Base-by-base conservation (phyloP, 2,888 invertebrate genomes). In the Barypeithes pellucidus region DNA sequence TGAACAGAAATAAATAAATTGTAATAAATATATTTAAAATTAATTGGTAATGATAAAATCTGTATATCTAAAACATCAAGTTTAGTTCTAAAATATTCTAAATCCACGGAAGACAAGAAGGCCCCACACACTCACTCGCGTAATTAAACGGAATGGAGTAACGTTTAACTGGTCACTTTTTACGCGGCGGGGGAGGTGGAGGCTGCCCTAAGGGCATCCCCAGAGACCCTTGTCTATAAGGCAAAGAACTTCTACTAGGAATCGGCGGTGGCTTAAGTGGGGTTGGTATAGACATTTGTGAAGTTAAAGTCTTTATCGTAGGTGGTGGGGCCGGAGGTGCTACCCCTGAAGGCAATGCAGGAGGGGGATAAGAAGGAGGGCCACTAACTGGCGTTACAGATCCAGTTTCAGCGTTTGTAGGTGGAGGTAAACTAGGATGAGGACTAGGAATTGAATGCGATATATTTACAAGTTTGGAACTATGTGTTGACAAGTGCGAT, bases 231-330 rank as follows among this genome's bases (percentile, higher is more conserved):
- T 76, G 76, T 45, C 76, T 72, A 45, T 39, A 73, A 20, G 75
- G 70, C 61, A 73, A 24, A 16, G 73, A 70, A 45, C 65, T 76
- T 41, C 90, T 88, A 77, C 86, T 86, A 76, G 90, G 90, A 20
- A 90, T 86, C 74, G 90, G 90, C 14, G 90, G 89, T 66, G 90
- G 87, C 60, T 82, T 61, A 39, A 76, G 45, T 3, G 83, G 80
- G 11, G 82, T 71, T 75, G 89, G 88, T 3, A 80, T 77, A 2
- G 81, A 80, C 29, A 82, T 78, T 39, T 82, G 80, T 45, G 78
- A 77, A 75, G 89, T 89, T 4, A 80, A 77, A 5, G 80, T 80
- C 9, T 82, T 76, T 60, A 77, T 77, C 12, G 78, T 47, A 9
- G 86, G 86, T 0, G 86, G 85, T 2, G 83, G 82, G 5, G 86